Evolutionary conservation across 2,113 vertebrate species (phyloP).

Genomic region (Trematomus loennbergii): DNA sequence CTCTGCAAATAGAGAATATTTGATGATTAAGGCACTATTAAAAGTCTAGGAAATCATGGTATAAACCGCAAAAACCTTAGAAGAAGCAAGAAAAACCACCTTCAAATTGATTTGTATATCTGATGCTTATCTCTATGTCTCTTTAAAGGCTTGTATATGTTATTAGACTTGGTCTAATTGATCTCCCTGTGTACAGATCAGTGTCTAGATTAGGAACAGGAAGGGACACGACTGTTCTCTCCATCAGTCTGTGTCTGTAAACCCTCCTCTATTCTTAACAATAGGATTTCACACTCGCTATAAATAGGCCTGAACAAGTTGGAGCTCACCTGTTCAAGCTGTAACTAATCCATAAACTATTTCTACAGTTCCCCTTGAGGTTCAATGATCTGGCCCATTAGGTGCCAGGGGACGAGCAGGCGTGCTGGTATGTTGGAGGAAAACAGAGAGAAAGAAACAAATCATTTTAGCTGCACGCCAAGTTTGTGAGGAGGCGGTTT

Average conservation of each 20-base stretch:
- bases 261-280: slow-evolving; percentile 60
- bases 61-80: background rate
- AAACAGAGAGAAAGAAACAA: slow-evolving; percentile 13
- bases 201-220: slow-evolving; percentile 53
- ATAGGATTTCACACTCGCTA: slow-evolving; percentile 59
- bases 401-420: slow-evolving; percentile 53
- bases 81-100: background rate
- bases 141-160: background rate
- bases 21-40: background rate
- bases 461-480: slow-evolving; percentile 24
- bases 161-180: slow-evolving; percentile 13
- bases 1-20: background rate
- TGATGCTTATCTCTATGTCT: slow-evolving; percentile 6
- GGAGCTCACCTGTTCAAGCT: slow-evolving; percentile 66
- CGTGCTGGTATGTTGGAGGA: slow-evolving; percentile 5
- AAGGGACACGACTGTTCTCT: slow-evolving; percentile 20
- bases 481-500: background rate
- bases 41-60: background rate
- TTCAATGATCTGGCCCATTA: slow-evolving; percentile 44
- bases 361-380: slow-evolving; percentile 46
- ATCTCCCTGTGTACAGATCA: slow-evolving; percentile 38
- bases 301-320: slow-evolving; percentile 64
- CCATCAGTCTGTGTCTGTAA: slow-evolving; percentile 23
- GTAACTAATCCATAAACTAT: slow-evolving; percentile 67
- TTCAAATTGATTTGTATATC: background rate